These are phyloP conservation scores for Caradrina kadenii DNA, from an alignment of 2,888 invertebrate species.

Conservation along the genomic window DNA sequence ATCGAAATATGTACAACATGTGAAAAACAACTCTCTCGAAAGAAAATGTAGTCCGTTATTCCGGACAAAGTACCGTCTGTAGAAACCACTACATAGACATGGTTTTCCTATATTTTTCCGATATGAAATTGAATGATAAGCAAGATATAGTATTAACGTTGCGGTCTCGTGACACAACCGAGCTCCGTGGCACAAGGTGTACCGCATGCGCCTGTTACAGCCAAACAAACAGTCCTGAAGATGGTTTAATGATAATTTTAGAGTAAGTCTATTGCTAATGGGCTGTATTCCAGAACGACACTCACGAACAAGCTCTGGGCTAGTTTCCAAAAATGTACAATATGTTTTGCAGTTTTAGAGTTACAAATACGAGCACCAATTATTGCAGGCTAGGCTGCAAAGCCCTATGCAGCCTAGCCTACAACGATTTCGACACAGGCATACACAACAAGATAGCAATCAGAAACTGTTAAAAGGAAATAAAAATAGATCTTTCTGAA, in stretches of 20 bases:
- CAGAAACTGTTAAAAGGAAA: background rate
- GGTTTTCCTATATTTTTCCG: background rate
- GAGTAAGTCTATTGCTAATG: background rate
- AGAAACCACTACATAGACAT: background rate
- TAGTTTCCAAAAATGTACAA: background rate
- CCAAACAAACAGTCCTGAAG: background rate
- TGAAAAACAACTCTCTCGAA: background rate
- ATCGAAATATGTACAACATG: background rate
- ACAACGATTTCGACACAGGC: background rate
- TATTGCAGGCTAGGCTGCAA: no score
- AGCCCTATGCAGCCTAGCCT: background rate
- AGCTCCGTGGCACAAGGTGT: background rate
- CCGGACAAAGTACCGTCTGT: background rate
- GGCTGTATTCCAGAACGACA: background rate
- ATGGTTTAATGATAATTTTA: background rate
- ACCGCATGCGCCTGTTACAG: conserved; percentile 2
- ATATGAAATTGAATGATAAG: conserved; percentile 14
- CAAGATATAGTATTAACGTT: conserved; percentile 15
- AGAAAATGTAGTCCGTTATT: background rate
- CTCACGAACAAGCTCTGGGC: background rate
- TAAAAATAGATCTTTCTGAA: background rate
- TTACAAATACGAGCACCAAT: no score
- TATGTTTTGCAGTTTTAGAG: background rate
- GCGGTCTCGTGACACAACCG: conserved; percentile 16
- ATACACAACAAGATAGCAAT: background rate